Conservation (phyloP, 2,797 vertebrate species). For the Centropyge bicolor region DNA sequence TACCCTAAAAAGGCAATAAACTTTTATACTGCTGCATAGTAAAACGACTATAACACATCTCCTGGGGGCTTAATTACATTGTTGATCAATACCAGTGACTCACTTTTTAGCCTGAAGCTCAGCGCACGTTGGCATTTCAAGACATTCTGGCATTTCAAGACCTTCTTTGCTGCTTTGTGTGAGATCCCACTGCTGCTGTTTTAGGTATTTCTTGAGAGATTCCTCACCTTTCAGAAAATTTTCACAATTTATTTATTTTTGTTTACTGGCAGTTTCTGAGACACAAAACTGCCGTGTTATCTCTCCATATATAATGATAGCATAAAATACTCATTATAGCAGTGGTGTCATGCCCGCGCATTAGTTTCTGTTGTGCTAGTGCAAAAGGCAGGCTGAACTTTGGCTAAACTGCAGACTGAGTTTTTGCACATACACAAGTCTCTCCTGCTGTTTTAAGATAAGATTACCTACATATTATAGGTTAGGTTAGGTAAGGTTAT, state of each 20-base stretch:
- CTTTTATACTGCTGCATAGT: conserved; percentile 12
- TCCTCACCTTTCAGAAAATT: neutral
- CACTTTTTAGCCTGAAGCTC: conserved; percentile 23
- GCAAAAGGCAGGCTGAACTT: no score
- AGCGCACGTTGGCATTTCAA: conserved; percentile 39
- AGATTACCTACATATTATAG: no score
- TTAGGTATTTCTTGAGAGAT: neutral
- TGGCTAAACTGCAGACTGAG: no score
- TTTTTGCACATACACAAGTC: no score
- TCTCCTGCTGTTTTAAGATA: neutral
- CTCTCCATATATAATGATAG: neutral
- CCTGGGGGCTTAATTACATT: conserved; percentile 14
- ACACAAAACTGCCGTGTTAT: neutral
- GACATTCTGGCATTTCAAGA: conserved; percentile 28
- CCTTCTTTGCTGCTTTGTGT: neutral
- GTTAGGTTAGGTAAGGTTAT: no score
- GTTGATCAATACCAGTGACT: conserved; percentile 34
- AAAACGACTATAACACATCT: conserved; percentile 19
- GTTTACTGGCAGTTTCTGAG: neutral
- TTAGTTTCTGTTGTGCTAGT: no score
- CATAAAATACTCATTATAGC: neutral
- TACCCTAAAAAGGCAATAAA: conserved; percentile 21
- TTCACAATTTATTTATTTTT: neutral
- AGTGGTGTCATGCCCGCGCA: neutral
- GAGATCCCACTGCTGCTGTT: neutral